Evolutionary conservation across 2,797 vertebrate genomes (phyloP).

Genomic region (Darevskia mixta): DNA sequence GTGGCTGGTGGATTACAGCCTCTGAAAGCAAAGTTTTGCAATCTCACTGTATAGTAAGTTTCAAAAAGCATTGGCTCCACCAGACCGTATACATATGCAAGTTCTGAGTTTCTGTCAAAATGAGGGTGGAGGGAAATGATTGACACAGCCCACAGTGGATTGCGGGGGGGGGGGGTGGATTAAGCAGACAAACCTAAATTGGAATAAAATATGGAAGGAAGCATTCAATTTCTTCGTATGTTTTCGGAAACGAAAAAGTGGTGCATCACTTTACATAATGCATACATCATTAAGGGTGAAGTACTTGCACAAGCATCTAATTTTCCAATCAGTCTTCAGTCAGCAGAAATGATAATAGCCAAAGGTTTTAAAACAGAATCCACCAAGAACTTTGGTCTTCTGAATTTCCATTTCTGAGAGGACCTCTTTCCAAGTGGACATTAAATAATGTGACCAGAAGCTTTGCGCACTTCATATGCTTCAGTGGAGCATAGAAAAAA

Average conservation of each 20-base stretch:
- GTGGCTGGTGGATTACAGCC: neutral
- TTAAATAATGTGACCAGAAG: too few relatives aligned
- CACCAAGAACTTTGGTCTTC: neutral
- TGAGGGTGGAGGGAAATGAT: neutral
- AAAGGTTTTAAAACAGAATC: neutral
- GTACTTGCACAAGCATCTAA: neutral
- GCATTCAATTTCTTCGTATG: neutral
- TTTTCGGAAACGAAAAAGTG: neutral
- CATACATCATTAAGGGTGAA: neutral
- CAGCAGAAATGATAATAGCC: neutral
- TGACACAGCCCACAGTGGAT: neutral
- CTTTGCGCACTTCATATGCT: too few relatives aligned
- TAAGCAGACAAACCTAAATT: neutral
- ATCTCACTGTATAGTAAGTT: neutral
- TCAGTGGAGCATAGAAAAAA: too few relatives aligned
- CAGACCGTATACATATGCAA: neutral
- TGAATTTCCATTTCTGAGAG: neutral
- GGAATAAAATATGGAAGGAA: neutral
- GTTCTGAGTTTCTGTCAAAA: constrained; percentile 18
- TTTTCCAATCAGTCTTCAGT: neutral
- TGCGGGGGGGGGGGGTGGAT: too few relatives aligned
- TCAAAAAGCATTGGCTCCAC: neutral
- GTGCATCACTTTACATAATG: neutral
- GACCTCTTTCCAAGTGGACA: too few relatives aligned
- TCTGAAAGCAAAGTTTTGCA: neutral